These are phyloP conservation scores for Vanacampus margaritifer DNA, from an alignment of 2,113 vertebrate species.

Conservation along the genomic window DNA sequence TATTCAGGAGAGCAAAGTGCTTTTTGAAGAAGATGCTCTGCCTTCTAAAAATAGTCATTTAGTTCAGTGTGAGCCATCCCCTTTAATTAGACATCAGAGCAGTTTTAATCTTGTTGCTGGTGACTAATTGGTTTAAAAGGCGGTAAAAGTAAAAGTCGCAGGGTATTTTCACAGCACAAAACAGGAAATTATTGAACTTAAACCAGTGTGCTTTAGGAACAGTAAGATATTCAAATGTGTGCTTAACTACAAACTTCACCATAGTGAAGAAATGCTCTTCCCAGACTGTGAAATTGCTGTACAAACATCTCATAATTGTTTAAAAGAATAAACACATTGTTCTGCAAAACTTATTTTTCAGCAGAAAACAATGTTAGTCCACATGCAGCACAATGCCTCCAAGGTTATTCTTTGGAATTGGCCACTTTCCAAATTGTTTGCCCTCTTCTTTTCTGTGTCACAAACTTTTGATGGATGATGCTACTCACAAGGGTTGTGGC, in stretches of 20 bases:
- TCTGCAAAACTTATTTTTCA: not conserved
- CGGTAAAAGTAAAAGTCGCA: conserved; percentile 15
- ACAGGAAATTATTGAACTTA: conserved; percentile 1
- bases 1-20: conserved; percentile 11
- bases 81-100: conserved; percentile 52
- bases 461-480: conserved; percentile 71
- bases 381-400: conserved; percentile 13
- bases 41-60: conserved; percentile 36
- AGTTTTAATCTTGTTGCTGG: conserved; percentile 46
- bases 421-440: conserved; percentile 37
- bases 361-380: conserved; percentile 22
- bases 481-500: conserved; percentile 37
- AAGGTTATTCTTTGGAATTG: conserved; percentile 58
- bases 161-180: not conserved
- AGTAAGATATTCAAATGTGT: not conserved
- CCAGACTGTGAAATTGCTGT: not conserved
- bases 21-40: conserved; percentile 22
- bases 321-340: not conserved
- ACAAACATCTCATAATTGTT: not conserved
- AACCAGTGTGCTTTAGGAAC: not conserved
- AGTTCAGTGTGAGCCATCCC: conserved; percentile 37
- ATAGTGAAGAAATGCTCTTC: not conserved
- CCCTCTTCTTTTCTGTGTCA: conserved; percentile 33
- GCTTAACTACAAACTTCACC: not conserved
- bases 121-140: conserved; percentile 41